Base-by-base conservation (phyloP, 35 echinoderm and acorn worm species). In the Lytechinus pictus region DNA sequence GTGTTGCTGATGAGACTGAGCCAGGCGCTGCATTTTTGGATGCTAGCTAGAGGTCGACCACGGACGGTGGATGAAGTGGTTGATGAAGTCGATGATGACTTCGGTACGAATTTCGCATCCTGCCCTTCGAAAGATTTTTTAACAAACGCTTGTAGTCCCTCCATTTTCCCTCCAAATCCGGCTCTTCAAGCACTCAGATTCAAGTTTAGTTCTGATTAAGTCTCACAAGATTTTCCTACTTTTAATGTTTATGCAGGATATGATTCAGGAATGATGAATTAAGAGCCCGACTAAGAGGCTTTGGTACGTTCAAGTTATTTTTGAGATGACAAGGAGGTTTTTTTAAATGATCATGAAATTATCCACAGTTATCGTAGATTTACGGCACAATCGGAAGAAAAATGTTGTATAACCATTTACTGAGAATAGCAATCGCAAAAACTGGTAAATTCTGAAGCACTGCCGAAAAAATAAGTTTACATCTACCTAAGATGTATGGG, bases 71-170 rank as follows among this genome's bases (percentile, higher is more conserved):
- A 87, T 94, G 89, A 53, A 94, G 28, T 54, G 95, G 53, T 95
- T 66, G 57, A 91, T 58, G 57, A 93, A 72, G 61, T 51, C 95
- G 92, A 54, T 54, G 86, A 61, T 52, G 61, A 55, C 52, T 89
- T 52, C 27, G 55, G 9, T 6, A n/a, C 55, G 87, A 57, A 95
- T 21, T 52, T 72, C 8, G 86, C 94, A 86, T 98, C 96, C 28
- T 79, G 54, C 54, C 95, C 95, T 52, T 95, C 97, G 94, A 98
- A 98, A 89, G 97, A 98, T 96, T 98, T 98, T 9, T 95, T 86
- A 21, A 98, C 97, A 96, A 98, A 98, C 5, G 96, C 96, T 94
- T 98, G 96, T 33, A 98, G 88, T 97, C 95, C 96, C 72, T 98
- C 97, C 97, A 98, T 98, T 9, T 7, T 51, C 1, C 8, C 12